Conservation (phyloP, 2,888 invertebrate genomes). For the Phytoseiulus persimilis region DNA sequence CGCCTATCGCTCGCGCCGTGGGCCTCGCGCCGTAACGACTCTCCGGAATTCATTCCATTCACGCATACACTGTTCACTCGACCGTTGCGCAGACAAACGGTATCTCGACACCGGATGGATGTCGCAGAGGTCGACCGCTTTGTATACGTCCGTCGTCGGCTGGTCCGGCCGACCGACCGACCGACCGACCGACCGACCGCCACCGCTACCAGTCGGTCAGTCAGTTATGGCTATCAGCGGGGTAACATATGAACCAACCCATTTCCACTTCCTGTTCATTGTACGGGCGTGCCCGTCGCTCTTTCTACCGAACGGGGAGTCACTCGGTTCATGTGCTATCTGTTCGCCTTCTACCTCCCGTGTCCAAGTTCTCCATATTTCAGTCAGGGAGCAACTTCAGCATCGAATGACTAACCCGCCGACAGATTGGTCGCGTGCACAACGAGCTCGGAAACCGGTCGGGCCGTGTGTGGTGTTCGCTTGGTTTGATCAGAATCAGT, state of each 20-base stretch:
- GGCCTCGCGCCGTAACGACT: background rate
- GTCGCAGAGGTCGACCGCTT: background rate
- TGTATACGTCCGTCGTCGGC: background rate
- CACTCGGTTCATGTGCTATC: background rate
- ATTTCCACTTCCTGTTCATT: background rate
- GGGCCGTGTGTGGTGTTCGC: background rate
- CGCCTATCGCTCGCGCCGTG: background rate
- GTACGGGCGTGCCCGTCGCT: background rate
- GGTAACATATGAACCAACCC: background rate
- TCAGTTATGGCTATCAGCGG: background rate
- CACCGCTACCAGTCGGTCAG: no score
- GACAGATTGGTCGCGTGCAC: background rate
- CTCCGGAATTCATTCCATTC: background rate
- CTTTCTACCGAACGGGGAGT: background rate
- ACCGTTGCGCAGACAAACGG: background rate
- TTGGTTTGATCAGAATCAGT: background rate
- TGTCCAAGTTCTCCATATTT: background rate
- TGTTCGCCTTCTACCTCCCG: background rate
- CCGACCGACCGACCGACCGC: no score
- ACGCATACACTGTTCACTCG: background rate
- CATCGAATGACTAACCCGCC: background rate
- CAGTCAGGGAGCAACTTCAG: background rate
- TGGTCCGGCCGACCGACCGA: no score
- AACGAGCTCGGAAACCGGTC: background rate
- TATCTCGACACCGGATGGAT: background rate